Evolutionary conservation across 1,140 invertebrate species (phyloP), one percentile per base, ranked within the genome.

Genomic region (Pseudomyrmex flavicornis): DNA sequence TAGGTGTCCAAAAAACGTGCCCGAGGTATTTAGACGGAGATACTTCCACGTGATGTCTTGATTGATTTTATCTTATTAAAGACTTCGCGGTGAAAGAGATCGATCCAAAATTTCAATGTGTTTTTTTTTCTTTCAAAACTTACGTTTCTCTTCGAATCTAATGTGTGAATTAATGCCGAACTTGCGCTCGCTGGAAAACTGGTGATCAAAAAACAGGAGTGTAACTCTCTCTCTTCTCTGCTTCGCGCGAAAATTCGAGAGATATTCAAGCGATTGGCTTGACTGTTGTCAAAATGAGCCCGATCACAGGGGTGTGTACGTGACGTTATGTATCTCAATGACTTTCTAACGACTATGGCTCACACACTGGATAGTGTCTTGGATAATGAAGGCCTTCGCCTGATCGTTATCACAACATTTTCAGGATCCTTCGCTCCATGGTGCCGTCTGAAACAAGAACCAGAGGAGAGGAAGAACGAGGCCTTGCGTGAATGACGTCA

Each of bases 351-450:
- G 86, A 91, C 86, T 91, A 89, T 90, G 85, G 72, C 91, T 93
- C 92, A 93, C 93, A 94, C 92, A 94, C 91, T 91, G 66, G 88
- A 89, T 92, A 93, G 92, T 93, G 92, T 93, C 92, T 93, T 90
- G 90, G 50, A 85, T 88, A 82, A 85, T 80, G 66, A 54, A 92
- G 92, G 90, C 91, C 90, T 88, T 75, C 63, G 88, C 90, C 91
- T 90, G 79, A 58, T 87, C 90, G 73, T 85, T 87, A 90, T 94
- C 93, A 94, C 92, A 90, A 93, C 93, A 94, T 94, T 93, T 93
- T 94, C 87, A 92, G 82, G 61, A 93, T 93, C 85, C 90, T 94
- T 86, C 88, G 90, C 86, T 93, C 91, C 93, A 94, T 94, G 72
- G 61, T 85, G 89, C 68, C 83, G 70, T 85, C 50, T 35, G 79